Percentiles rank a stretch among this genome's conserved stretches.
These are phyloP conservation scores for Plestiodon gilberti DNA, from an alignment of 2,113 vertebrate species.

Conservation along the genomic window DNA sequence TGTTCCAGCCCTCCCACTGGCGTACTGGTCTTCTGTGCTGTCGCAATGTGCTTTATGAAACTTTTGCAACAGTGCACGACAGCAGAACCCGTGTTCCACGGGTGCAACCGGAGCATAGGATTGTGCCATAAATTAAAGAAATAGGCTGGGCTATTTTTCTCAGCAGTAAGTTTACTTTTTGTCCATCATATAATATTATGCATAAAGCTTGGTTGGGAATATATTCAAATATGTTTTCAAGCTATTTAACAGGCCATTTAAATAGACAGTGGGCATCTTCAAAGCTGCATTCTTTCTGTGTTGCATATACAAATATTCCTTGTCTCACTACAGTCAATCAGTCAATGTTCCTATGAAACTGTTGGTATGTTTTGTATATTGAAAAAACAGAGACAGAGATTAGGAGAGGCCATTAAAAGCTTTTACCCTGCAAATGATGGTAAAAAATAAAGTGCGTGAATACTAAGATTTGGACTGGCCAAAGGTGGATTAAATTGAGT, in stretches of 20 bases:
- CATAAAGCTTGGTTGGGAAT: background rate
- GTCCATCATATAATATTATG: background rate
- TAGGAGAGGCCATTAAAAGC: background rate
- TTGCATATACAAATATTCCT: background rate
- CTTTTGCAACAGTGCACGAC: too few relatives aligned
- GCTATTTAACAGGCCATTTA: background rate
- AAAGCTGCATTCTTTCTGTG: background rate
- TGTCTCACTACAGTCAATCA: background rate
- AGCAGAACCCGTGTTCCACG: too few relatives aligned
- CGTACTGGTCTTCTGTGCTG: too few relatives aligned
- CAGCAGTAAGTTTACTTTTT: background rate
- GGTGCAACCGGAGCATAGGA: too few relatives aligned
- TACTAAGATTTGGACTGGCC: background rate
- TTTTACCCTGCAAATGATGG: background rate
- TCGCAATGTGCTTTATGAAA: too few relatives aligned
- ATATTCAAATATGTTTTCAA: background rate
- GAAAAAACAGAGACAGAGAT: background rate
- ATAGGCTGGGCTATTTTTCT: background rate
- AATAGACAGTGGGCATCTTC: background rate
- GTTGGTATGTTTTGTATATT: background rate
- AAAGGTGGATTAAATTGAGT: background rate
- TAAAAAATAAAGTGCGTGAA: background rate
- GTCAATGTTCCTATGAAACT: background rate
- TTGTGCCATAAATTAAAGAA: background rate
- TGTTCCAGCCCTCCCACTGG: too few relatives aligned